Evolutionary conservation across 2,113 vertebrate species (phyloP).

Genomic region (Thermophis baileyi): DNA sequence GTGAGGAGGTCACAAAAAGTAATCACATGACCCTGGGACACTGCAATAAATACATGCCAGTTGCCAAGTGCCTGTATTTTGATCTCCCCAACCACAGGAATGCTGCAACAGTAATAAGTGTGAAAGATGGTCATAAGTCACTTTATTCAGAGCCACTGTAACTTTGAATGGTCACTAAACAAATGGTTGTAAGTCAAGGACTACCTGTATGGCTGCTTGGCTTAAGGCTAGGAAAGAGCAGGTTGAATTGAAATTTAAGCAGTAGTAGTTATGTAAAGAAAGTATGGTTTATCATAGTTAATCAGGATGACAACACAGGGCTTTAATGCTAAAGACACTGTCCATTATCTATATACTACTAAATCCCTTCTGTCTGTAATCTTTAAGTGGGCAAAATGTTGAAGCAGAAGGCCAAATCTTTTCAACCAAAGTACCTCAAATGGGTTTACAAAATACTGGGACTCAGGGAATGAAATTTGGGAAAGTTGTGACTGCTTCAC

Average conservation of each 20-base stretch:
- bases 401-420: no score
- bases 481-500: not conserved
- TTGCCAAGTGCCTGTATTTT: not conserved
- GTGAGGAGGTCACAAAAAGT: not conserved
- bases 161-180: not conserved
- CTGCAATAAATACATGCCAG: not conserved
- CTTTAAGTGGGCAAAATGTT: no score
- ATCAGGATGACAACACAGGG: constrained; percentile 79
- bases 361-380: no score
- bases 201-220: constrained; percentile 55
- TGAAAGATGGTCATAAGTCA: not conserved
- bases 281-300: constrained; percentile 84
- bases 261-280: constrained; percentile 78
- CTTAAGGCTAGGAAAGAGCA: constrained; percentile 80
- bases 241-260: constrained; percentile 83
- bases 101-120: not conserved
- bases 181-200: not conserved
- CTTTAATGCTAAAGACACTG: constrained; percentile 73
- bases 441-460: constrained; percentile 72
- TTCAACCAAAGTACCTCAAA: no score
- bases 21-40: not conserved
- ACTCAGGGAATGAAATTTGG: not conserved
- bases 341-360: constrained; percentile 65
- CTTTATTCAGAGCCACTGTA: not conserved
- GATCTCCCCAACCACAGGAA: not conserved